Evolutionary conservation across 35 echinoderm and acorn worm genomes (phyloP), one percentile per base, ranked within the genome.

Genomic region (Amphiura filiformis): DNA sequence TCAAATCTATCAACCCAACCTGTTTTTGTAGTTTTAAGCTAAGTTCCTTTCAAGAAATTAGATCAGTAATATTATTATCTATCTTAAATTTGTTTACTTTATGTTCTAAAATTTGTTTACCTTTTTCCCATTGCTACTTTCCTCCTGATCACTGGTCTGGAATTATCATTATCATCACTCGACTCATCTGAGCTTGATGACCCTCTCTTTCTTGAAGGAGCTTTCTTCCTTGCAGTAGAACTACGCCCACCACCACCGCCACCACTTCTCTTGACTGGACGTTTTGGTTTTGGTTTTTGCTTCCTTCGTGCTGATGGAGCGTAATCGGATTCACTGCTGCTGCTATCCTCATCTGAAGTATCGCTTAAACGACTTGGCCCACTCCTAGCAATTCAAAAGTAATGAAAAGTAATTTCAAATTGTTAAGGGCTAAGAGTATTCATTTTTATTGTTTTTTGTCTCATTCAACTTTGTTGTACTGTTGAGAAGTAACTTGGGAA

Each of bases 271-370:
- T 37, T 81, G 38, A 34, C 32, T 13, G n/a, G n/a, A 81, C 38
- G 26, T 81, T 75, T 42, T 75, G 84, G 18, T 34, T 32, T 79
- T 26, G 76, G 38, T 49, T 78, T 87, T n/a, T 38, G 76, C 70
- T 49, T 87, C 82, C 89, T 91, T 40, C 86, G 81, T 33, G 78
- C 36, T 7, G 88, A 75, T 30, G 95, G 91, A n/a, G 88, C 80
- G 79, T 94, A 97, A 80, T 93, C 92, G 2, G 95, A 97, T 76
- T 91, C 95, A 90, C 87, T 92, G 83, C 94, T 96, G 44, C 44
- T 52, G 87, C 90, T 96, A 13, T 56, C 89, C 35, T 97, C 94
- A 20, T 93, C 92, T 28, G 95, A 97, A 9, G 91, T 91, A 22
- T 97, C 95, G 75, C 91, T 97, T 38, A 93, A 33, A 38, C 88